Conservation (phyloP, 2,888 invertebrate species). For the Sericinus montela region DNA sequence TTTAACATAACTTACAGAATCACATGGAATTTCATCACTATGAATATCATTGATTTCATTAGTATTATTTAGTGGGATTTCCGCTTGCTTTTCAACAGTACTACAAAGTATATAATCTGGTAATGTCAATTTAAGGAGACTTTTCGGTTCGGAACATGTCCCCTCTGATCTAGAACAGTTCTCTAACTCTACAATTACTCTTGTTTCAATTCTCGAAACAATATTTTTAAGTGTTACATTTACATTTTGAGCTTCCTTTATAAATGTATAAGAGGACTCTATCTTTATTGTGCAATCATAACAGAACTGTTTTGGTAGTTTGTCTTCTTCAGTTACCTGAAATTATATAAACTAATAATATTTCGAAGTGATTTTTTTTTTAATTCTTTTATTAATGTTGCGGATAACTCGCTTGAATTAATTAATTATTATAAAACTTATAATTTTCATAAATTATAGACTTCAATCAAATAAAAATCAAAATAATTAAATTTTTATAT, state of each 20-base stretch:
- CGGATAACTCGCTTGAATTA: no score
- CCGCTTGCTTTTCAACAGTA: conserved; percentile 31
- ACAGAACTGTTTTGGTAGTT: conserved; percentile 72
- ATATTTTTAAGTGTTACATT: conserved; percentile 55
- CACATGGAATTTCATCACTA: conserved; percentile 9
- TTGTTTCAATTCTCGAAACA: conserved; percentile 43
- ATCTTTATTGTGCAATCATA: conserved; percentile 68
- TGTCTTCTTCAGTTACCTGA: conserved; percentile 56
- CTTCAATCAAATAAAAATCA: no score
- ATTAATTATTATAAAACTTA: no score
- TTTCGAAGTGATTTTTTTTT: no score
- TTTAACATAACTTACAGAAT: background rate
- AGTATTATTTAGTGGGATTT: conserved; percentile 18
- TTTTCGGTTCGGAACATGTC: conserved; percentile 25
- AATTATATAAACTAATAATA: background rate
- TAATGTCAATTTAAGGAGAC: conserved; percentile 37
- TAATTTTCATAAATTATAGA: no score
- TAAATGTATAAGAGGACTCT: conserved; percentile 68
- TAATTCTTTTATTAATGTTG: no score
- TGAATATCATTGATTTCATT: conserved; percentile 5
- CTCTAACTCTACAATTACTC: conserved; percentile 51
- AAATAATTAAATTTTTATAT: no score
- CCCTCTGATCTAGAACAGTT: conserved; percentile 21
- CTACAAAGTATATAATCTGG: conserved; percentile 52
- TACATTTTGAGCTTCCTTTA: conserved; percentile 60